Conservation (phyloP, 2,888 invertebrate genomes). For the Eilema depressum region DNA sequence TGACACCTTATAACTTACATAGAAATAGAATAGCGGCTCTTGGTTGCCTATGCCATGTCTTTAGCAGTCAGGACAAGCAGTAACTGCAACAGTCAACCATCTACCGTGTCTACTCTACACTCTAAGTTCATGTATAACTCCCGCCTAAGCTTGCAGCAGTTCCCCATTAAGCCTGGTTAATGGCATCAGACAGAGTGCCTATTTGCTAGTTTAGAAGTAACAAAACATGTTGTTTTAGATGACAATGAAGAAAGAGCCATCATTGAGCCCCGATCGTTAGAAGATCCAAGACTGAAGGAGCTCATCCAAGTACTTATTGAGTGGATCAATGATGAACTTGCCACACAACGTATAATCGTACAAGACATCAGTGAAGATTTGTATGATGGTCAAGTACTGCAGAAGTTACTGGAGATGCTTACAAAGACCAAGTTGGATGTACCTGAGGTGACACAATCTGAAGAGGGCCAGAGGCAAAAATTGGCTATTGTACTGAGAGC, state of each 20-base stretch:
- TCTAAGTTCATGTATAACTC: too few relatives aligned
- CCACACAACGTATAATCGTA: conserved; percentile 98
- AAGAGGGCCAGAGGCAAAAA: conserved; percentile 98
- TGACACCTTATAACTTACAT: too few relatives aligned
- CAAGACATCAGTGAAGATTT: conserved; percentile 98
- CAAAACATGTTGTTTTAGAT: conserved; percentile 84
- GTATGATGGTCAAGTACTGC: conserved; percentile 96
- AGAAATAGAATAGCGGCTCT: too few relatives aligned
- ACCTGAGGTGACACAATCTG: conserved; percentile 99
- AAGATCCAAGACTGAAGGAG: conserved; percentile 94
- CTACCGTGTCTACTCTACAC: too few relatives aligned
- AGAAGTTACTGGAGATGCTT: conserved; percentile 93
- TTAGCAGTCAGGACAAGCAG: too few relatives aligned
- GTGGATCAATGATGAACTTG: conserved; percentile 99
- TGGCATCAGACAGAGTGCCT: not conserved
- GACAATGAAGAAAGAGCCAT: conserved; percentile 99
- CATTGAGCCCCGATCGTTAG: conserved; percentile 95
- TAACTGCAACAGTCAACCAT: too few relatives aligned
- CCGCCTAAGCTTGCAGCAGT: not conserved
- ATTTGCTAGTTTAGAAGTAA: not conserved
- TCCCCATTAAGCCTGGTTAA: not conserved
- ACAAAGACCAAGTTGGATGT: conserved; percentile 97
- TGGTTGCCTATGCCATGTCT: too few relatives aligned
- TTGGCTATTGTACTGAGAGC: conserved; percentile 95
- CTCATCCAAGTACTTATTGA: conserved; percentile 95